These are phyloP conservation scores for Bilobella aurantiaca DNA, from an alignment of 1,140 invertebrate genomes.

Conservation along the genomic window DNA sequence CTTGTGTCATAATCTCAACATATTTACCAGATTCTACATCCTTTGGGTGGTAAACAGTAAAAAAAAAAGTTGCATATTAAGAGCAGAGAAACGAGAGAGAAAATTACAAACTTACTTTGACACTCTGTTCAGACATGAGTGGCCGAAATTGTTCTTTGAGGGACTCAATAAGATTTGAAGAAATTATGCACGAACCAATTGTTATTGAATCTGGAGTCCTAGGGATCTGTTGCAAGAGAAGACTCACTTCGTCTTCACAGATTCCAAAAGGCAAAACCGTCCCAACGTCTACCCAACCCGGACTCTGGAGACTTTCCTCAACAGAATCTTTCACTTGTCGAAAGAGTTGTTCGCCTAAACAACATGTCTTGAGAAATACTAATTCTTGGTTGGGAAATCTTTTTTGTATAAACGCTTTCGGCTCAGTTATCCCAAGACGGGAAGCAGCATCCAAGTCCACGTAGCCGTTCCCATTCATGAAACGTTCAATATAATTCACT, in stretches of 20 bases:
- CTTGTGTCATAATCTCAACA: conserved; percentile 48
- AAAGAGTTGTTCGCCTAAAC: conserved; percentile 59
- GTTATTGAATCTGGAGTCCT: conserved; percentile 28
- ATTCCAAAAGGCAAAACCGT: conserved; percentile 65
- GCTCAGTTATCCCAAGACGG: conserved; percentile 78
- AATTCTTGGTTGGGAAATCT: conserved; percentile 57
- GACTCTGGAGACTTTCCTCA: conserved; percentile 28
- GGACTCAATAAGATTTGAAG: conserved; percentile 55
- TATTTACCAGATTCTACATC: conserved; percentile 51
- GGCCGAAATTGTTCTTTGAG: conserved; percentile 56
- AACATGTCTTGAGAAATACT: conserved; percentile 62
- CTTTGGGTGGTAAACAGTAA: conserved; percentile 38
- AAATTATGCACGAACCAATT: conserved; percentile 45
- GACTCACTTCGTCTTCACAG: conserved; percentile 59
- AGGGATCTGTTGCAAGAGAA: conserved; percentile 56
- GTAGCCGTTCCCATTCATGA: conserved; percentile 90
- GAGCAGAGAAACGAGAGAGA: too few species aligned
- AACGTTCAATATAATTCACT: conserved; percentile 79
- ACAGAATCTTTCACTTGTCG: conserved; percentile 51
- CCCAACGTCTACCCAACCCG: conserved; percentile 36
- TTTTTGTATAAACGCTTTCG: conserved; percentile 68
- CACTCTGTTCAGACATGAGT: conserved; percentile 57
- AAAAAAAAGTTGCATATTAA: conserved; percentile 7
- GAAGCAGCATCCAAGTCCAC: conserved; percentile 79
- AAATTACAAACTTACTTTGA: conserved; percentile 13